Conservation (phyloP, 2,797 vertebrate species). For the Neoniphon sammara region DNA sequence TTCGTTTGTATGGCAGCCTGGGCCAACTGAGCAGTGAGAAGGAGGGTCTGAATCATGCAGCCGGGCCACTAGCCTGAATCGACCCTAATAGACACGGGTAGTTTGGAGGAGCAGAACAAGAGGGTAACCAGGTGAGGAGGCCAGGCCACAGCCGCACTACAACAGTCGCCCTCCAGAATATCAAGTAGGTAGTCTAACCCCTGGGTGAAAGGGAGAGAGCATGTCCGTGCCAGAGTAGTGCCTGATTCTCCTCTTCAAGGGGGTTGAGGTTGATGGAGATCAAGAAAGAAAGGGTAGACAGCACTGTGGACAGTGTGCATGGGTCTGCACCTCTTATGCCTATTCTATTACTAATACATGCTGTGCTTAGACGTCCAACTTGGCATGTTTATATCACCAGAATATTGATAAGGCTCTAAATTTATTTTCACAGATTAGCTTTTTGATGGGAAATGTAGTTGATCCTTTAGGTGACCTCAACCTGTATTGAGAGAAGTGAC, state of each 20-base stretch:
- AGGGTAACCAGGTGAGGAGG: slow-evolving; percentile 60
- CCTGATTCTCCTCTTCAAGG: slow-evolving; percentile 40
- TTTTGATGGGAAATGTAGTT: slow-evolving; percentile 27
- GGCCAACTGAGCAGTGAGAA: slow-evolving; percentile 11
- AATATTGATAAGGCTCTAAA: slow-evolving; percentile 39
- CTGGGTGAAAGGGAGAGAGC: slow-evolving; percentile 53
- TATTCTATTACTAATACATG: slow-evolving; percentile 33
- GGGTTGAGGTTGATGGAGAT: slow-evolving; percentile 53
- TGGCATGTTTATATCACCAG: slow-evolving; percentile 11
- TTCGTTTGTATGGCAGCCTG: slow-evolving; percentile 9
- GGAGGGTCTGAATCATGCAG: slow-evolving; percentile 17
- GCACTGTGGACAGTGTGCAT: not conserved
- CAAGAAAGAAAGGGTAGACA: slow-evolving; percentile 25
- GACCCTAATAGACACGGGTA: slow-evolving; percentile 60
- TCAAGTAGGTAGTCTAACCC: slow-evolving; percentile 55
- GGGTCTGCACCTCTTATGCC: not conserved
- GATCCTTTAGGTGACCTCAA: slow-evolving; percentile 44
- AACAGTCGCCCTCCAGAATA: slow-evolving; percentile 43
- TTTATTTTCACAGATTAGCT: slow-evolving; percentile 54
- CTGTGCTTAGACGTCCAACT: slow-evolving; percentile 9
- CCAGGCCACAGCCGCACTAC: slow-evolving; percentile 45
- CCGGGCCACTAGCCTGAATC: slow-evolving; percentile 23
- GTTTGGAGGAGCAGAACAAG: slow-evolving; percentile 61
- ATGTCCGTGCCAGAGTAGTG: slow-evolving; percentile 40
- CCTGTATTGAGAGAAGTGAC: slow-evolving; percentile 55